Evolutionary conservation across 2,113 vertebrate genomes (phyloP), one percentile per base, ranked within the genome.

Genomic region (Sinocyclocheilus grahami): DNA sequence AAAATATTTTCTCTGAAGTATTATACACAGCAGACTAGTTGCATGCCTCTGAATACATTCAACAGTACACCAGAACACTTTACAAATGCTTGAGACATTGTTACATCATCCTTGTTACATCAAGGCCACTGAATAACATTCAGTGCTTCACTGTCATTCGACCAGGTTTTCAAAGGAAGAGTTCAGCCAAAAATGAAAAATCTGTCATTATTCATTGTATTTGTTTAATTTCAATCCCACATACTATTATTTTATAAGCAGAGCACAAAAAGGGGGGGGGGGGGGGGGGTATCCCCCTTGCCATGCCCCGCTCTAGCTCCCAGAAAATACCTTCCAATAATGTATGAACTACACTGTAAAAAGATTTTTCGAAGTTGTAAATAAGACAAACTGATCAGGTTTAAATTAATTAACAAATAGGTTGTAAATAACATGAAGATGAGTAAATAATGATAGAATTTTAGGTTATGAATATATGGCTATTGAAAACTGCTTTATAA

Each of bases 81-180:
- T 27, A n/a, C 30, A 84, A 75, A 60, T 60, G 82, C 22, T 22
- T 20, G 48, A 84, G 69, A 75, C 30, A 55, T n/a, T 55, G 46
- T 72, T 72, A 55, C 46, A 83, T 74, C 67, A 74, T 55, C 27
- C 30, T 18, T n/a, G 51, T 74, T 83, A 55, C 51, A 84, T 84
- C 48, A 42, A 42, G 33, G 51, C 67, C 20, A 83, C 9, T 55
- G 18, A 11, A 71, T 13, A 37, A 42, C 24, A 78, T 67, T 82
- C 39, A 67, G 60, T 12, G 24, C 24, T 67, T 51, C 37, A 63
- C 53, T 79, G 30, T 55, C 46, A 55, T 78, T 30, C 27, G 6
- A 55, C n/a, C 27, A 33, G 27, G 16, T 30, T 78, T 27, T 30
- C 10, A 78, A 78, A 55, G 27, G 0, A 7, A 33, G 27, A 55